These are phyloP conservation scores for Dryobota labecula DNA, from an alignment of 2,888 invertebrate species.

Conservation along the genomic window DNA sequence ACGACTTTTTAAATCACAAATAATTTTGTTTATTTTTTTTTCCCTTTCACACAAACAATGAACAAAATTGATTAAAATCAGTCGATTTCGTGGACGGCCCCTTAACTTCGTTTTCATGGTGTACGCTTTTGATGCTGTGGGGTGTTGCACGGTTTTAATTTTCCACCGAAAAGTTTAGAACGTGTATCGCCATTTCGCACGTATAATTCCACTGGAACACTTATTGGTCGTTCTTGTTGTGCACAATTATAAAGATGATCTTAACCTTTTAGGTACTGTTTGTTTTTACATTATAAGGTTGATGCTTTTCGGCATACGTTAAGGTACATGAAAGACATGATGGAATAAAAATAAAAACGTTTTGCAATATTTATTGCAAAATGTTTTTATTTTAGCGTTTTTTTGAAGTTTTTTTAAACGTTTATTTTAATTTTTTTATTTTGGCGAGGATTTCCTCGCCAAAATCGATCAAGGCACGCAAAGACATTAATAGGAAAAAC, in stretches of 20 bases:
- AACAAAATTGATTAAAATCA: too few relatives aligned
- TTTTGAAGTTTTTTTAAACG: too few relatives aligned
- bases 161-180: not conserved
- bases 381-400: too few relatives aligned
- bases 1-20: too few relatives aligned
- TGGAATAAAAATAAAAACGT: not conserved
- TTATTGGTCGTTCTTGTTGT: not conserved
- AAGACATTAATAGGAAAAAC: not conserved
- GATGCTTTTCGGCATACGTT: not conserved
- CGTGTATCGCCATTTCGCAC: not conserved
- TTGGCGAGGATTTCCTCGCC: too few relatives aligned
- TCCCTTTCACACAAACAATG: too few relatives aligned
- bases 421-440: too few relatives aligned
- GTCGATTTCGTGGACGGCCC: too few relatives aligned
- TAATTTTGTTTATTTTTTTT: too few relatives aligned
- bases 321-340: not conserved
- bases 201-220: not conserved
- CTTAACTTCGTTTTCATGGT: slow-evolving; percentile 46
- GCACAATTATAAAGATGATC: too few relatives aligned
- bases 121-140: not conserved
- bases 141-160: not conserved
- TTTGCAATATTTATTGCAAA: too few relatives aligned
- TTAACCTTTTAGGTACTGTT: too few relatives aligned
- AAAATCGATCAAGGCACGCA: not conserved
- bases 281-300: not conserved